Base-by-base conservation (phyloP, 2,797 vertebrate species). In the Iguana delicatissima region DNA sequence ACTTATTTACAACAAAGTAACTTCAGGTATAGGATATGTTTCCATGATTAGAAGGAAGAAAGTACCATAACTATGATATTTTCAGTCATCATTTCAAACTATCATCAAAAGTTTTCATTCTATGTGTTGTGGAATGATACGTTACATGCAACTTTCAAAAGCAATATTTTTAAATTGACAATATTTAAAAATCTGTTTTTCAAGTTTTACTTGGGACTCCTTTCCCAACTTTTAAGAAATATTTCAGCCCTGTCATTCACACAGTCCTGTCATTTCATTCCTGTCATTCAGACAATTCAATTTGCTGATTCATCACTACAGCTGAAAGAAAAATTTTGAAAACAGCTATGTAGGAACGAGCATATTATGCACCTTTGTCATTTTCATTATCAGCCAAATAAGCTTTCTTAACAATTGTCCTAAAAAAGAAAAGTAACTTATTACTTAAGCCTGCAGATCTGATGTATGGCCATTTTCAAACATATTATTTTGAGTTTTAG, bases 401-500 rank as follows among this genome's bases (percentile, higher is more conserved):
- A 13, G 32, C 74, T 13, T 24, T 87, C 57, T 55, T 24, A 20
- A 46, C 57, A 46, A 12, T 72, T 57, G 7, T 52, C n/a, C 24
- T 84, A 72, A 76, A 69, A 46, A 73, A 10, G 35, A 72, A 52
- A 18, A 90, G 62, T 38, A 22, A 8, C 79, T 50, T 24, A 73
- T 86, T 10, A 52, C 42, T 77, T 20, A 67, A 64, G 14, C 38
- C n/a, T 67, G 72, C 50, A 3, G 4, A n/a, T 67, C 22, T 64
- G 22, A 29, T 8, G 32, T 64, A 29, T 57, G 18, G 26, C 7
- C 80, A 83, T 80, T 94, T 94, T 94, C 93, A 92, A 20, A 4
- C 64, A 72, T 84, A 80, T 89, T 92, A 93, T 94, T 93, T 96
- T 93, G 86, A 93, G 83, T 91, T 93, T 80, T 67, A 85, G 24